A percentile compares a stretch with the other conserved stretches of the same genome.
Evolutionary conservation across 92 coral and sea anemone species (phyloP).

Genomic region (Pocillopora meandrina): DNA sequence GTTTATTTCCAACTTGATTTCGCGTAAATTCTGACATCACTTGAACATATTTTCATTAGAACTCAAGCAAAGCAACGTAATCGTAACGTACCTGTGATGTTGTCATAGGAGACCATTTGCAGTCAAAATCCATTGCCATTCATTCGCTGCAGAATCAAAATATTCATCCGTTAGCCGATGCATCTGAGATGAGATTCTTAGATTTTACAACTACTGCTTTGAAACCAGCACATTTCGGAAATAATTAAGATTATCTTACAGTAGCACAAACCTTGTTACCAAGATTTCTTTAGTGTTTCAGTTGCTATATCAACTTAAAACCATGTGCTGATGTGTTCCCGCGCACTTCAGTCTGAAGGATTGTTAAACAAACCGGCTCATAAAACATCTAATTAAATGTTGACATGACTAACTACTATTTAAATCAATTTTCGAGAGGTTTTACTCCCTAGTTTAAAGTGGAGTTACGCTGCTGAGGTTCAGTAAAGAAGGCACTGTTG

Average conservation of each 20-base stretch:
- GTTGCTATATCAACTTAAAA: no score
- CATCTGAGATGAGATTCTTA: not conserved
- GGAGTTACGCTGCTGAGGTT: conserved; percentile 3
- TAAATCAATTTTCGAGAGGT: not conserved
- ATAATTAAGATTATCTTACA: no score
- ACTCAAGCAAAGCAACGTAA: not conserved
- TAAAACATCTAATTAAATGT: not conserved
- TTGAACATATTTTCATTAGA: not conserved
- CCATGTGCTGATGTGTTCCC: not conserved
- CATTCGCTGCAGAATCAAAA: not conserved
- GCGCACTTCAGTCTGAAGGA: not conserved
- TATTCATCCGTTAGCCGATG: not conserved
- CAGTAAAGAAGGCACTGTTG: conserved; percentile 13
- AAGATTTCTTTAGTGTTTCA: not conserved
- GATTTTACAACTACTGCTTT: not conserved
- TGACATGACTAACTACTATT: not conserved
- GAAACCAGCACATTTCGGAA: no score
- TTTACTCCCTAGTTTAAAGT: not conserved
- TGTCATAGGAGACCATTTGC: conserved; percentile 10
- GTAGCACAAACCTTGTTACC: no score
- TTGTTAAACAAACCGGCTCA: not conserved
- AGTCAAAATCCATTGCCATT: not conserved
- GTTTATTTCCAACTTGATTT: not conserved
- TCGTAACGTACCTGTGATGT: not conserved
- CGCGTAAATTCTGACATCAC: not conserved